Evolutionary conservation across 2,888 invertebrate species (phyloP), one percentile per base, ranked within the genome.

Genomic region (Gymnoscelis rufifasciata): DNA sequence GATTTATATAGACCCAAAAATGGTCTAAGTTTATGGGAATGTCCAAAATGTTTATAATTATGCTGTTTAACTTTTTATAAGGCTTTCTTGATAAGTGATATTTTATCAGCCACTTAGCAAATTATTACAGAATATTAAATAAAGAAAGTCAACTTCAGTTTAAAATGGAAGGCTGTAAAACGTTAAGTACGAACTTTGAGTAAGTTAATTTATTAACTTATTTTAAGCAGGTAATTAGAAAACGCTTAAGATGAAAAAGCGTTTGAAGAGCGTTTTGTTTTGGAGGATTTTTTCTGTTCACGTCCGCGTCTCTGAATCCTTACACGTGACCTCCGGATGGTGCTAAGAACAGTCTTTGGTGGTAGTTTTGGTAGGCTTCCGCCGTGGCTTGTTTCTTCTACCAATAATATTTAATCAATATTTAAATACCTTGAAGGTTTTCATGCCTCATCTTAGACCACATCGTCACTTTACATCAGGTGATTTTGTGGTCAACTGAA

Each of bases 91-190:
- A 28, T 28, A 39, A 47, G 38, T 43, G 39, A 39, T 43, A 39
- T 43, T 47, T 39, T 38, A 36, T 47, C 47, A 42, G 29, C 33
- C 47, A 38, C 47, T 47, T 43, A 39, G 35, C 10, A 38, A 43
- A 39, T 47, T 43, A 43, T 39, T 38, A 38, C 33, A 7, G 33
- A 33, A 26, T 37, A 38, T 23, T 36, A 8, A 47, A 29, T 28
- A 14, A 33, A 10, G 35, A 29, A 47, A 39, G 29, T 43, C 33
- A 35, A 38, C 31, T 35, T 14, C 30, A 30, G 40, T 43, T 47
- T 35, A 28, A 24, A 41, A 45, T 26, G 27, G 28, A 38, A 33
- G 15, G 41, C 28, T 47, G n/a, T 19, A 19, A 19, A 19, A 19
- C 19, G 19, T 5, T 19, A 19, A 19, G 5, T 19, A 19, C n/a